Evolutionary conservation across 2,888 invertebrate genomes (phyloP), one percentile per base, ranked within the genome.

Genomic region (Leptopilina syphax): DNA sequence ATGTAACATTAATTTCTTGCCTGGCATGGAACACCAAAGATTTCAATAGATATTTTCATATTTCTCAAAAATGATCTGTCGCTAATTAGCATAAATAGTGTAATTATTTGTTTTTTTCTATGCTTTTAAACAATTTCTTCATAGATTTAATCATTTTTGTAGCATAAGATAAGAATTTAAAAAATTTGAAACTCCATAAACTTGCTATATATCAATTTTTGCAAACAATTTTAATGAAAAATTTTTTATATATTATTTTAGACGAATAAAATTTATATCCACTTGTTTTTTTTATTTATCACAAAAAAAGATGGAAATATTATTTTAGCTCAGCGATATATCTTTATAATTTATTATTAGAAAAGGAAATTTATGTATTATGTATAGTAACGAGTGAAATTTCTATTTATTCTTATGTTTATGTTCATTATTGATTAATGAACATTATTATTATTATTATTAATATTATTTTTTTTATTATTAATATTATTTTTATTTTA

Each of bases 401-500:
- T 68, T 68, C 12, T 68, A 24, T 24, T 63, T 63, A 63, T 50
- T 50, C 24, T 68, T 68, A 18, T 9, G 24, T 24, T 68, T 68
- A 50, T 27, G 24, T 50, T 12, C 9, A 6, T 68, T 50, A 12
- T 68, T 68, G 50, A 50, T 47, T 50, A 4, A 50, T 50, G 47
- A 47, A n/a, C 24, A n/a, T 67, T 47, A 44, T 44, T 44, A 44
- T 44, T 44, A 44, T 44, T 8, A 44, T 6, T 44, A 41, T 41
- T 41, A 18, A 18, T 18, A 18, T 18, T 18, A 18, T 18, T 18
- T 18, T 18, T 18, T 18, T 44, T 44, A 44, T 44, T 44, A 44
- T 44, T 8, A 44, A 0, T 44, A 7, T 44, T 44, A 44, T 44
- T 44, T 44, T 44, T 5, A 44, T 44, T 27, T 27, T 34, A 34